phyloP scores from a whole-genome alignment of 2,888 invertebrate genomes.

The Dicyrtomina minuta region DNA sequence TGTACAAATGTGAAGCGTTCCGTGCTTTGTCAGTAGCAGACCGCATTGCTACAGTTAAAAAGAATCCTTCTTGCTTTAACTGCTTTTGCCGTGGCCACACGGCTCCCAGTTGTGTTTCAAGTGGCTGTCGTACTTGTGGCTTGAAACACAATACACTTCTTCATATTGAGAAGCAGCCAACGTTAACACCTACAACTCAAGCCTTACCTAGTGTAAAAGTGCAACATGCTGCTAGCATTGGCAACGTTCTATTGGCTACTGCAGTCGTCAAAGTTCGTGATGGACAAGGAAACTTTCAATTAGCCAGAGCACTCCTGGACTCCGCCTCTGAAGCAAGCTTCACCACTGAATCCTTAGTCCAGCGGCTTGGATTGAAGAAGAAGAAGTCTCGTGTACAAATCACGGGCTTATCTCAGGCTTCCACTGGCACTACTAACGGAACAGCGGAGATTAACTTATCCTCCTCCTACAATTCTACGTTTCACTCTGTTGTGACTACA shows the following conservation, averaged over 20 bases:
- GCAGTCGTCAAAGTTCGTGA: conserved; percentile 4
- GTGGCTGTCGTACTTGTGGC: not conserved
- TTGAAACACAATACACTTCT: not conserved
- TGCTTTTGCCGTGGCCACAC: not conserved
- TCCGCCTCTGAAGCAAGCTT: conserved; percentile 10
- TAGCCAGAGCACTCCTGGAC: conserved; percentile 18
- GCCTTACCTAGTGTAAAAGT: not conserved
- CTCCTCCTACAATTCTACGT: not conserved
- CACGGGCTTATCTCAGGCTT: not conserved
- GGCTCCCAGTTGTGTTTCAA: not conserved
- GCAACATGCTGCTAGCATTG: not conserved
- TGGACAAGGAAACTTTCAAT: not conserved
- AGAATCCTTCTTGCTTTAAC: not conserved
- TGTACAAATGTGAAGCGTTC: not conserved
- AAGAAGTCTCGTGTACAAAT: not conserved
- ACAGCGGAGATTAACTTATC: not conserved
- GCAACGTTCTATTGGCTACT: conserved; percentile 1
- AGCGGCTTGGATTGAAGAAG: not conserved
- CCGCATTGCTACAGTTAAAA: not conserved
- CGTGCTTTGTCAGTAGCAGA: not conserved
- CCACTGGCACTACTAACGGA: not conserved
- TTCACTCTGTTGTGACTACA: not conserved
- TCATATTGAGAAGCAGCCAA: not conserved
- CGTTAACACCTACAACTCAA: too few relatives aligned
- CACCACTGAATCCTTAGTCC: not conserved